Evolutionary conservation across 2,113 vertebrate genomes (phyloP).

Genomic region (Holacanthus passer): DNA sequence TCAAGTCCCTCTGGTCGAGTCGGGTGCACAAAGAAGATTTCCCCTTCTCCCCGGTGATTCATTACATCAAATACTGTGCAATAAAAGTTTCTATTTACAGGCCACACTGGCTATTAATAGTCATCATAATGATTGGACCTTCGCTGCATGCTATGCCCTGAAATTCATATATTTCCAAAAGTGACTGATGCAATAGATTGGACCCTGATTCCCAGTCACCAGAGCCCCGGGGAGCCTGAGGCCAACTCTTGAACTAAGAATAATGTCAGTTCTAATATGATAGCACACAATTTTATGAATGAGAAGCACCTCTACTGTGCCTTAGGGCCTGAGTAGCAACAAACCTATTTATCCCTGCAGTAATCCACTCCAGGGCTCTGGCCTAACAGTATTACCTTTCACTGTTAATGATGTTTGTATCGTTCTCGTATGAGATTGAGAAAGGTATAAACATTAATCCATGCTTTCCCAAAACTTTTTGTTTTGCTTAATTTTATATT

Average conservation of each 20-base stretch:
- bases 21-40: background rate
- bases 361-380: background rate
- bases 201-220: background rate
- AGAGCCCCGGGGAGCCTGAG: conserved; percentile 6
- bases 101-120: background rate
- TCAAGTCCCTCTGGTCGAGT: background rate
- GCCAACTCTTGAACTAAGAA: conserved; percentile 18
- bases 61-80: background rate
- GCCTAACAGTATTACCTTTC: background rate
- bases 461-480: background rate
- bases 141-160: background rate
- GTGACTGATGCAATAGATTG: conserved; percentile 13
- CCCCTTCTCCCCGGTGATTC: background rate
- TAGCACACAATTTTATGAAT: conserved; percentile 10
- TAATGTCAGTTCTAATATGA: conserved; percentile 11
- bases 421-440: background rate
- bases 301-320: background rate
- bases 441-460: background rate
- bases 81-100: background rate
- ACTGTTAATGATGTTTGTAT: conserved; percentile 4
- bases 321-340: background rate
- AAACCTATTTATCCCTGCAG: conserved; percentile 2
- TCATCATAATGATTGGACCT: background rate
- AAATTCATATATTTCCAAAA: conserved; percentile 4
- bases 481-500: background rate